These are phyloP conservation scores for Graptemys geographica DNA, from an alignment of 2,797 vertebrate species.

Conservation along the genomic window DNA sequence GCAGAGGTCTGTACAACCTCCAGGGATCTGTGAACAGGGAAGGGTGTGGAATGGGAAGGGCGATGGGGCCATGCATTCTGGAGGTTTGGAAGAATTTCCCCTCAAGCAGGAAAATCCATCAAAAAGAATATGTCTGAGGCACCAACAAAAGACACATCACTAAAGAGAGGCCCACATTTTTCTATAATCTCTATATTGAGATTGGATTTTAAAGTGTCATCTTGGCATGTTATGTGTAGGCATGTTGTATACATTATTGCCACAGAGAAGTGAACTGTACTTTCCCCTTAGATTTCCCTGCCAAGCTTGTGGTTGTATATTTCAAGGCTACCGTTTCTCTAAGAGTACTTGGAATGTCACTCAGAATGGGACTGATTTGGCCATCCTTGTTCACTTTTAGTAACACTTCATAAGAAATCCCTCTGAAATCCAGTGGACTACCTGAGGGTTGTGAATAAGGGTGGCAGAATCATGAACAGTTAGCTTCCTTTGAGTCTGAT, in stretches of 20 bases:
- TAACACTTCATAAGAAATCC: background rate
- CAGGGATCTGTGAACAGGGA: background rate
- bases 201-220: background rate
- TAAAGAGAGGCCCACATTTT: slow-evolving; percentile 13
- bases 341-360: background rate
- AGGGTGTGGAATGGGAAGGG: background rate
- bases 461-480: background rate
- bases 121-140: slow-evolving; percentile 46
- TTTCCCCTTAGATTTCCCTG: background rate
- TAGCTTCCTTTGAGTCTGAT: background rate
- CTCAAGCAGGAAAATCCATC: slow-evolving; percentile 64
- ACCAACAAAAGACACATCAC: background rate
- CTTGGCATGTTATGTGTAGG: background rate
- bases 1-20: background rate
- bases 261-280: background rate
- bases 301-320: background rate
- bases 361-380: background rate
- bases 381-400: background rate
- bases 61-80: background rate
- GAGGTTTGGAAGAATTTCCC: slow-evolving; percentile 53
- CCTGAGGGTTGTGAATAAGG: background rate
- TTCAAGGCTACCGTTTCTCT: background rate
- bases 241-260: background rate
- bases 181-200: slow-evolving; percentile 38
- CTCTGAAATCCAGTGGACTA: background rate